Conservation (phyloP, 2,888 invertebrate genomes). For the Chelonus formosanus region DNA sequence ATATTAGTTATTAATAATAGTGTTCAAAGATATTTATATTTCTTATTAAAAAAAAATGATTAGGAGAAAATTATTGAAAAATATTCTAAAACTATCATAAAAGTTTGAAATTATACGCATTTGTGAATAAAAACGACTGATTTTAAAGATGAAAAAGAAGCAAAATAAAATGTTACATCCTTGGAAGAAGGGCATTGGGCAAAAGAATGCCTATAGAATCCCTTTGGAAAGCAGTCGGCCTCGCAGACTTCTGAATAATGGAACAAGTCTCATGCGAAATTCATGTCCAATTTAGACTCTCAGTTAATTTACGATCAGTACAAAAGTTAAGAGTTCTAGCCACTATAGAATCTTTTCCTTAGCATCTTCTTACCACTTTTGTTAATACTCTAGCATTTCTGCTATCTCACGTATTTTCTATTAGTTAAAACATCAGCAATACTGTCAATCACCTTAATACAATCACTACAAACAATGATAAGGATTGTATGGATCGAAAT, state of each 20-base stretch:
- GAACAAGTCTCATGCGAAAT: slow-evolving; percentile 52
- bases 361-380: slow-evolving; percentile 5
- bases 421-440: no score
- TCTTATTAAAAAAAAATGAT: no score
- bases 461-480: no score
- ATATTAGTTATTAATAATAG: no score
- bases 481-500: no score
- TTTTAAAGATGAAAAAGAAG: slow-evolving; percentile 5
- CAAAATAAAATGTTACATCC: slow-evolving; percentile 8
- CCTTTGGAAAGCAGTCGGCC: slow-evolving; percentile 21
- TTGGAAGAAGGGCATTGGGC: slow-evolving; percentile 11
- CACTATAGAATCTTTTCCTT: slow-evolving; percentile 3
- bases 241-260: slow-evolving; percentile 47
- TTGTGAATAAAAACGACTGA: slow-evolving; percentile 4
- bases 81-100: neutral
- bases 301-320: slow-evolving; percentile 52
- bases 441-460: no score
- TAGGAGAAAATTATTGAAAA: neutral
- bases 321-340: slow-evolving; percentile 42
- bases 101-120: slow-evolving; percentile 14
- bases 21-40: no score
- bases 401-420: neutral
- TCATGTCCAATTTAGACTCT: slow-evolving; percentile 53
- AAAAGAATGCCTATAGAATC: slow-evolving; percentile 18
- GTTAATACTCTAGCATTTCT: slow-evolving; percentile 16